Base-by-base conservation (phyloP, 2,888 invertebrate species). In the Ophion costatus region DNA sequence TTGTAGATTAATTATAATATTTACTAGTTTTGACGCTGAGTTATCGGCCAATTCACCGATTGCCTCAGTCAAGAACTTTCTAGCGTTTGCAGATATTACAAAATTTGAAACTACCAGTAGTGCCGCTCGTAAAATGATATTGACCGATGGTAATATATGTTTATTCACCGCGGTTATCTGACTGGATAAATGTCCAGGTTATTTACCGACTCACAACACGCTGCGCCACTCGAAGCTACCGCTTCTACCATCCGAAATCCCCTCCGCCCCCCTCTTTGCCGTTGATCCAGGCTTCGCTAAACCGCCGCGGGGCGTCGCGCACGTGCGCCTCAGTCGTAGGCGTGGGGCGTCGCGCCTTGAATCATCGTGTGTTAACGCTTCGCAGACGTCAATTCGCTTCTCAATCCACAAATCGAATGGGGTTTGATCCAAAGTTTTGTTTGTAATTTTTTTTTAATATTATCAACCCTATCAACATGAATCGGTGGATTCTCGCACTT, bases 221-320 rank as follows among this genome's bases (percentile, higher is more conserved):
- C 29, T 29, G 29, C 29, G 29, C 29, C 29, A 29, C 29, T 29
- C 29, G 29, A 29, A 29, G 29, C 29, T 29, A 29, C 95, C 2
- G 29, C 29, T 29, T 29, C 4, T 29, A 29, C 29, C 29, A 29
- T 29, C 29, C 29, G 29, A 29, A 4, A 29, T 29, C 29, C 29
- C 29, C 29, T 29, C 29, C 2, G 14, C 51, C 51, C 51, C 51
- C 17, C 38, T 38, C 7, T 9, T 29, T 5, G 14, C 17, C 2
- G 3, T 2, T 2, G 4, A 14, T 4, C 17, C 51, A 14, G 3
- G 14, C 51, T 51, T 51, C 51, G 17, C 51, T 51, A 5, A 51
- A 17, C 51, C 51, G 17, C 51, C 51, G 17, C 51, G 14, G 51
- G 51, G 14, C 17, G 51, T 14, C 51, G 51, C 51, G 51, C 51